phyloP scores from a whole-genome alignment of 2,113 vertebrate species.

The Carlito syrichta region DNA sequence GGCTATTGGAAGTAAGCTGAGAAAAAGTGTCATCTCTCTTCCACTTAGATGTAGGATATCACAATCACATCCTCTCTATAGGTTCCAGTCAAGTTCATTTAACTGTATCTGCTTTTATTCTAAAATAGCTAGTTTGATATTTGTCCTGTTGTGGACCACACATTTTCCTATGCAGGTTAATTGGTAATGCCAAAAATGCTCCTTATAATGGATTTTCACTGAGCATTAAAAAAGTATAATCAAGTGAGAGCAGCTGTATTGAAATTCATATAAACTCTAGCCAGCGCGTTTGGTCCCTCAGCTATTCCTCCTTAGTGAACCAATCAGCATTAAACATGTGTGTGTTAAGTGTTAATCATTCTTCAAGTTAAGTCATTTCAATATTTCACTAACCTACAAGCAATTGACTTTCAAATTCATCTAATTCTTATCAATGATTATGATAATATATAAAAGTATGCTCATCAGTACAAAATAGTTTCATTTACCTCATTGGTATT shows the following conservation, averaged over 20 bases:
- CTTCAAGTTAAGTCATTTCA: conserved; percentile 75
- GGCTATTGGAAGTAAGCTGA: neutral
- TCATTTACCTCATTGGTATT: conserved; percentile 24
- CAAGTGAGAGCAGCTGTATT: conserved; percentile 70
- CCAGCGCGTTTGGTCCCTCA: conserved; percentile 64
- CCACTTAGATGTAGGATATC: neutral
- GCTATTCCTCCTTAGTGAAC: conserved; percentile 52
- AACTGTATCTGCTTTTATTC: conserved; percentile 61
- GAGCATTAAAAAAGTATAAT: conserved; percentile 74
- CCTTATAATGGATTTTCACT: conserved; percentile 63
- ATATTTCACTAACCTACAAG: conserved; percentile 72
- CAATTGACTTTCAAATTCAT: conserved; percentile 75
- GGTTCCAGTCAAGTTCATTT: conserved; percentile 58
- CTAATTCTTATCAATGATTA: conserved; percentile 77
- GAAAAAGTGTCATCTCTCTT: neutral
- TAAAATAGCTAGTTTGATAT: conserved; percentile 68
- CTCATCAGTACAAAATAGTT: conserved; percentile 65
- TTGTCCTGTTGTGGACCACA: conserved; percentile 26
- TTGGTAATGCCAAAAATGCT: conserved; percentile 66
- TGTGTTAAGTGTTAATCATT: conserved; percentile 56
- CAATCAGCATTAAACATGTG: neutral
- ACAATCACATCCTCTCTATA: conserved; percentile 52
- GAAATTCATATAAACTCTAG: conserved; percentile 75
- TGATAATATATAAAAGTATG: conserved; percentile 68
- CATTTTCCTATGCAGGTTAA: conserved; percentile 53